phyloP scores from a whole-genome alignment of 2,888 invertebrate species.

The Rambutsinella grinnellia region DNA sequence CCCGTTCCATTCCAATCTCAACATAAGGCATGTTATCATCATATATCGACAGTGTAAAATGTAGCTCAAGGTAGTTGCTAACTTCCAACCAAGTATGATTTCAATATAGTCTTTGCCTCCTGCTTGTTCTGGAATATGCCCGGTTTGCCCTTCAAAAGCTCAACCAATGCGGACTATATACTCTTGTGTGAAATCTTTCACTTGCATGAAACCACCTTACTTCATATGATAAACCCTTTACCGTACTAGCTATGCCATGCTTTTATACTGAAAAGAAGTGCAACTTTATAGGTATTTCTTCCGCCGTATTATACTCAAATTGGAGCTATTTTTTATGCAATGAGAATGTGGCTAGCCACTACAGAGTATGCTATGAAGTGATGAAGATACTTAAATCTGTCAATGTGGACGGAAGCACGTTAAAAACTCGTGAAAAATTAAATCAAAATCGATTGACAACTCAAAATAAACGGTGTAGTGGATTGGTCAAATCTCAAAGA shows the following conservation, averaged over 20 bases:
- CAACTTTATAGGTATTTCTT: background rate
- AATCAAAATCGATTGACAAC: conserved; percentile 41
- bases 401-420: conserved; percentile 35
- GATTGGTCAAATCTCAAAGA: conserved; percentile 4
- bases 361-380: background rate
- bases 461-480: conserved; percentile 14
- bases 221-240: no score
- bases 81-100: conserved; percentile 33
- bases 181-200: background rate
- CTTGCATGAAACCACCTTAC: conserved; percentile 1
- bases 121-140: conserved; percentile 39
- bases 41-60: background rate
- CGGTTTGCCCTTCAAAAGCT: conserved; percentile 44
- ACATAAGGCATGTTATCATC: no score
- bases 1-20: no score
- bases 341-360: background rate
- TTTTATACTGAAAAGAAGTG: background rate
- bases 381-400: conserved; percentile 5
- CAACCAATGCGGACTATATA: background rate
- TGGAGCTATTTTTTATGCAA: no score
- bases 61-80: conserved; percentile 28
- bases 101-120: conserved; percentile 36
- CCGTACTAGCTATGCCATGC: no score
- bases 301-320: no score
- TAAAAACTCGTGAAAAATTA: conserved; percentile 29